These are phyloP conservation scores for Intellagama lesueurii DNA, from an alignment of 2,797 vertebrate species.

Conservation along the genomic window DNA sequence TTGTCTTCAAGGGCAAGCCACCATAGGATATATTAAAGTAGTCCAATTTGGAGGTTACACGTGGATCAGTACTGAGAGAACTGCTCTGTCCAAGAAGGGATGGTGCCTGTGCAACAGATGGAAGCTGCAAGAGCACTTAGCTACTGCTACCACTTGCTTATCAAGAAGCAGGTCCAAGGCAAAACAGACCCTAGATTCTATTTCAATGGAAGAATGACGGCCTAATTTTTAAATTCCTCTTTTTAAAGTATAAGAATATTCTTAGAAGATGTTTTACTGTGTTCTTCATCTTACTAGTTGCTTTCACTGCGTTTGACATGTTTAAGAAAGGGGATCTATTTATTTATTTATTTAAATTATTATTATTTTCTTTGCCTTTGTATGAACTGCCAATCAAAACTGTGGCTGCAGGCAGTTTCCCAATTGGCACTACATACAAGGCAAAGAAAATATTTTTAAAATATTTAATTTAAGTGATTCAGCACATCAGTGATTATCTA, in stretches of 20 bases:
- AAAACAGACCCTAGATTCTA: neutral
- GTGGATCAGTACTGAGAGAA: neutral
- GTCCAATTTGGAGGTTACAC: neutral
- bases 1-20: neutral
- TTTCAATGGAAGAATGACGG: neutral
- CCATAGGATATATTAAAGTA: neutral
- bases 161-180: neutral
- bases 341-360: no score
- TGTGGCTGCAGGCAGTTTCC: no score
- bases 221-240: neutral
- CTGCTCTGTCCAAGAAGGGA: neutral
- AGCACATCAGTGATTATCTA: no score
- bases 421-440: no score
- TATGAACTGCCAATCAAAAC: no score
- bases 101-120: neutral
- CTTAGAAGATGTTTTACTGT: neutral
- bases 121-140: neutral
- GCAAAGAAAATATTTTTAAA: no score
- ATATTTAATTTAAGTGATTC: no score
- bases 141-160: neutral
- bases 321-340: neutral
- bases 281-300: neutral
- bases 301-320: neutral
- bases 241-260: neutral
- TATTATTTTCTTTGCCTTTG: no score